Conservation (phyloP, 2,888 invertebrate species). For the Leucophora obtusa region DNA sequence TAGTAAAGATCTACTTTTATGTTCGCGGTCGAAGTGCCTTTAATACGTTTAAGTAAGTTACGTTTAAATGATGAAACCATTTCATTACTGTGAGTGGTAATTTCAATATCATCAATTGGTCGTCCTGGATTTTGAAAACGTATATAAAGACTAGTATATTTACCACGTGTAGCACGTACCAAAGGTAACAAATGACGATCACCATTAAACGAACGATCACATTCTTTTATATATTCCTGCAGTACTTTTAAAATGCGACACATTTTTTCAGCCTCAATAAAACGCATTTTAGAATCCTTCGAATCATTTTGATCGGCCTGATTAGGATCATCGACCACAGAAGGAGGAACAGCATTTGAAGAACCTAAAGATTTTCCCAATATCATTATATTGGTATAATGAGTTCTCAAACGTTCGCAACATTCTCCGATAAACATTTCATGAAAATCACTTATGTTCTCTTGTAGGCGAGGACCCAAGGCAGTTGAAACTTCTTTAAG, state of each 20-base stretch:
- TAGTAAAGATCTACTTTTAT: slow-evolving; percentile 92
- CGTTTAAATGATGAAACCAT: slow-evolving; percentile 92
- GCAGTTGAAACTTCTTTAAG: slow-evolving; percentile 96
- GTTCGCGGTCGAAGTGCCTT: slow-evolving; percentile 82
- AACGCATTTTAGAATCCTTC: slow-evolving; percentile 76
- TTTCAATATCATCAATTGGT: slow-evolving; percentile 93
- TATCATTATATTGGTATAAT: slow-evolving; percentile 88
- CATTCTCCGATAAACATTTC: slow-evolving; percentile 95
- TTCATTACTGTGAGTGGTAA: slow-evolving; percentile 96
- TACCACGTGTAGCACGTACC: slow-evolving; percentile 91
- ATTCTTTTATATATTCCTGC: slow-evolving; percentile 96
- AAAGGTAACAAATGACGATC: slow-evolving; percentile 94
- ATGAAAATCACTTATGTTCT: slow-evolving; percentile 89
- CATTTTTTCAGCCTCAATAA: slow-evolving; percentile 88
- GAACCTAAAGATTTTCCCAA: slow-evolving; percentile 73
- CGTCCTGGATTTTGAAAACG: slow-evolving; percentile 92
- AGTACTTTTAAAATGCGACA: slow-evolving; percentile 95
- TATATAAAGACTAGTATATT: slow-evolving; percentile 91
- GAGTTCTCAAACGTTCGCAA: slow-evolving; percentile 90
- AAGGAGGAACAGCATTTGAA: slow-evolving; percentile 15
- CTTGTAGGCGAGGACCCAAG: slow-evolving; percentile 90
- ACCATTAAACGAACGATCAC: slow-evolving; percentile 91
- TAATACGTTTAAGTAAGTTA: slow-evolving; percentile 82
- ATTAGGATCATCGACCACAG: slow-evolving; percentile 62
- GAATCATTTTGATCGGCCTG: slow-evolving; percentile 70